Conservation (phyloP, 2,888 invertebrate species). For the Nomada fucata region DNA sequence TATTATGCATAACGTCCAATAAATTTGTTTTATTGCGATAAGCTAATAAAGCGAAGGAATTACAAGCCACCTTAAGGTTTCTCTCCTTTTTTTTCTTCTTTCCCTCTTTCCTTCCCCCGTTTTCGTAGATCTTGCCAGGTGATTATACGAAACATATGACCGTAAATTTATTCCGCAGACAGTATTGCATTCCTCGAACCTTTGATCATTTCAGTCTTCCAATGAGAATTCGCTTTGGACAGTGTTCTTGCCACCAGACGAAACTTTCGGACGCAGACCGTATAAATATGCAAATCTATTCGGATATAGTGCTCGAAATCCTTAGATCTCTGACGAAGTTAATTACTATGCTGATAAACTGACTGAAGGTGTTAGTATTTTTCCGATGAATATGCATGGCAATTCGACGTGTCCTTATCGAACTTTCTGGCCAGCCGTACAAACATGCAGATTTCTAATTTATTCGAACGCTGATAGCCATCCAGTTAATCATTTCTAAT, state of each 20-base stretch:
- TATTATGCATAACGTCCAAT: neutral
- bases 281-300: slow-evolving; percentile 40
- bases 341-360: slow-evolving; percentile 43
- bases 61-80: neutral
- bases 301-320: slow-evolving; percentile 30
- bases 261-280: slow-evolving; percentile 37
- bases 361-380: slow-evolving; percentile 36
- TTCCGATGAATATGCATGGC: slow-evolving; percentile 32
- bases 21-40: neutral
- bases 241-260: slow-evolving; percentile 30
- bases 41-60: neutral
- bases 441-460: slow-evolving; percentile 1
- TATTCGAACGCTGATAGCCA: neutral
- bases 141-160: slow-evolving; percentile 2
- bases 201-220: slow-evolving; percentile 17
- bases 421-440: neutral
- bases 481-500: neutral
- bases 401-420: slow-evolving; percentile 27
- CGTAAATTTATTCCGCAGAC: slow-evolving; percentile 28
- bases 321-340: slow-evolving; percentile 45
- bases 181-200: slow-evolving; percentile 17
- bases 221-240: slow-evolving; percentile 32
- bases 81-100: no score
- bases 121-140: neutral
- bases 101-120: no score